A percentile compares a stretch with the other conserved stretches of the same genome.
These are phyloP conservation scores for Drosophila lowei DNA, from an alignment of 1,140 invertebrate genomes.

Conservation along the genomic window DNA sequence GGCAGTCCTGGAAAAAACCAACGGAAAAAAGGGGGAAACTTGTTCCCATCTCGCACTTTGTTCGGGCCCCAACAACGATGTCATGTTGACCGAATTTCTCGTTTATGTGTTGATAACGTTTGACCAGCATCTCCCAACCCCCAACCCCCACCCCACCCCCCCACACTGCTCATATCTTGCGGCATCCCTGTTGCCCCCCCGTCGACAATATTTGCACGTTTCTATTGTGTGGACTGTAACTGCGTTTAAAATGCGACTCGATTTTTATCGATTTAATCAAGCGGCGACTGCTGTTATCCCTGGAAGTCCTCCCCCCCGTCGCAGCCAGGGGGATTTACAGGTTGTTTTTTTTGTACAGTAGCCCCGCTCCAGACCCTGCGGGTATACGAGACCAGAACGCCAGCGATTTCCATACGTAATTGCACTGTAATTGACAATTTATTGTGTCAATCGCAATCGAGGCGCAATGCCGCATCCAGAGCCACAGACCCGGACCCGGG, in stretches of 20 bases:
- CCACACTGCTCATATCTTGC: too few species aligned
- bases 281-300: constrained; percentile 35
- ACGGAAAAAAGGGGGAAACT: background rate
- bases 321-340: background rate
- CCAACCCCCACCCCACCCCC: background rate
- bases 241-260: constrained; percentile 71
- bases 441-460: constrained; percentile 81
- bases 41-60: background rate
- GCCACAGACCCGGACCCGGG: too few species aligned
- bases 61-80: constrained; percentile 22
- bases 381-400: constrained; percentile 15
- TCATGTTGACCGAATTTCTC: constrained; percentile 69
- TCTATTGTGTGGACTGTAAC: constrained; percentile 68
- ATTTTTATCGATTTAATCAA: constrained; percentile 82
- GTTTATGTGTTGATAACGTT: constrained; percentile 58
- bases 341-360: constrained; percentile 22
- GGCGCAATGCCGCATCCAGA: constrained; percentile 66
- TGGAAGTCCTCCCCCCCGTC: background rate
- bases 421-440: constrained; percentile 82
- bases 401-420: constrained; percentile 79
- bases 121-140: constrained; percentile 42
- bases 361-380: constrained; percentile 23
- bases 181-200: too few species aligned
- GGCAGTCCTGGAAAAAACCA: background rate
- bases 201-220: constrained; percentile 73